Evolutionary conservation across 2,888 invertebrate genomes (phyloP).

Genomic region (Pegoplata infirma): DNA sequence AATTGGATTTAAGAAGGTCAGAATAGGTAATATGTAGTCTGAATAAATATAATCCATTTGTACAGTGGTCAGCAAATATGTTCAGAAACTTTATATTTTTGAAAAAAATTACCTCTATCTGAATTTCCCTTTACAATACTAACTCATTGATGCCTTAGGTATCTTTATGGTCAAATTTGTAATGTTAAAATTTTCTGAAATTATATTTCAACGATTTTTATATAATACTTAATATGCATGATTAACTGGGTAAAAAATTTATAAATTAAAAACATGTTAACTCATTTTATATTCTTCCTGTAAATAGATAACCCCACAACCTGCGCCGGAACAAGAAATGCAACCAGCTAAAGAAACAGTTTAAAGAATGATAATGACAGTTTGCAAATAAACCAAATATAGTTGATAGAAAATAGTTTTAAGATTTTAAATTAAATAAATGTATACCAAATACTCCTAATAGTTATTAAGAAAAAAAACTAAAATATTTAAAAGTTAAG

Average conservation of each 20-base stretch:
- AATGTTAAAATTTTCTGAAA: no score
- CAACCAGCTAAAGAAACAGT: constrained; percentile 45
- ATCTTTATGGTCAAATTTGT: no score
- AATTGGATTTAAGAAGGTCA: no score
- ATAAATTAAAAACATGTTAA: neutral
- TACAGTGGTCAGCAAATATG: no score
- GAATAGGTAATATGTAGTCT: no score
- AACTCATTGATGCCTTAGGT: no score
- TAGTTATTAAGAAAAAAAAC: constrained; percentile 14
- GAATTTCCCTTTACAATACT: no score
- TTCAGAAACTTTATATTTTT: no score
- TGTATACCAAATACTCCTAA: constrained; percentile 4
- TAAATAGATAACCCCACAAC: constrained; percentile 55
- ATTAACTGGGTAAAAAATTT: neutral
- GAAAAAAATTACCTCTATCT: no score
- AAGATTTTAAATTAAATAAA: constrained; percentile 15
- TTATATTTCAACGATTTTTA: no score
- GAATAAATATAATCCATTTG: no score
- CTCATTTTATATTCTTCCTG: constrained; percentile 13
- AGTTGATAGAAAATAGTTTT: constrained; percentile 18
- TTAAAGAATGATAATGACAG: constrained; percentile 6
- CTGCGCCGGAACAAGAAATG: constrained; percentile 56
- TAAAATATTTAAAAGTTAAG: neutral
- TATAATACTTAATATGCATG: no score
- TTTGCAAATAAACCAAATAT: neutral